These are phyloP conservation scores for Nephrotoma flavescens DNA, from an alignment of 2,888 invertebrate genomes.

Conservation along the genomic window DNA sequence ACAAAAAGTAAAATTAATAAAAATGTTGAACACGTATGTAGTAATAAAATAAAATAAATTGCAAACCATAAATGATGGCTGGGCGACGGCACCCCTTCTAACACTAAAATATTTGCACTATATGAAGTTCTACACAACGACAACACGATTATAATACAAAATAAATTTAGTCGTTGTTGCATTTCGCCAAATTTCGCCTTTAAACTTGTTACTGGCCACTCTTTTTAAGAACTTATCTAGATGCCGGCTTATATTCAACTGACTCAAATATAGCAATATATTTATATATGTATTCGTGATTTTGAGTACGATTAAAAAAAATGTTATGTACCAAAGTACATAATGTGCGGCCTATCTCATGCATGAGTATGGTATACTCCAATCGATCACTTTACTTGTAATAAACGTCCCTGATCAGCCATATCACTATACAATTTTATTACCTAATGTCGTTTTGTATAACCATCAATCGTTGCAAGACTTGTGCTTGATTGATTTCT, in stretches of 20 bases:
- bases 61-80: conserved; percentile 5
- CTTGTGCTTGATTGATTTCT: too few relatives aligned
- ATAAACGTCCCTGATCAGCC: too few relatives aligned
- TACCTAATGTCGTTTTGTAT: too few relatives aligned
- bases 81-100: conserved; percentile 8
- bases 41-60: background rate
- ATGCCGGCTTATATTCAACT: background rate
- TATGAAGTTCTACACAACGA: background rate
- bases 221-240: background rate
- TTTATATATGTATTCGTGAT: background rate
- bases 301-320: background rate
- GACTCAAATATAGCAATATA: background rate
- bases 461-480: too few relatives aligned
- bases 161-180: background rate
- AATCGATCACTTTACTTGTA: background rate
- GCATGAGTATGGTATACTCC: background rate
- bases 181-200: background rate
- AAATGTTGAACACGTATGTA: background rate
- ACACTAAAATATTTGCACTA: conserved; percentile 9
- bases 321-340: too few relatives aligned
- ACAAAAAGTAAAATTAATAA: background rate
- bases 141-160: background rate
- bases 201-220: background rate
- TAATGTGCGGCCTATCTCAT: background rate
- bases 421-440: too few relatives aligned